Conservation (phyloP, 2,113 vertebrate genomes). For the Hirundichthys speculiger region DNA sequence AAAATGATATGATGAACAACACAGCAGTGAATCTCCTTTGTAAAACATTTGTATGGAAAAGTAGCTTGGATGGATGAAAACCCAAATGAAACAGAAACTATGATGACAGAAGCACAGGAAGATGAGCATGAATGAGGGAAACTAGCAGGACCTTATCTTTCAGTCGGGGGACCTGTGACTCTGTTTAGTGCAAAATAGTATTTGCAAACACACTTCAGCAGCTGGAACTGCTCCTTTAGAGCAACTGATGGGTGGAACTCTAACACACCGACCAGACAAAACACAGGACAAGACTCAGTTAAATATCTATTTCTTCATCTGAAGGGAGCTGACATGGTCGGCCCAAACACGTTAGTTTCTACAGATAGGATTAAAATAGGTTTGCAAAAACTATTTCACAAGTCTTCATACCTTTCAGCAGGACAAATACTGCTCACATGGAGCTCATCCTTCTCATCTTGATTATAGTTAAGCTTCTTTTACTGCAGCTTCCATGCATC, state of each 20-base stretch:
- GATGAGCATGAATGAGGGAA: constrained; percentile 47
- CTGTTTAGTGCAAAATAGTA: constrained; percentile 27
- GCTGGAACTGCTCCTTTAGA: not conserved
- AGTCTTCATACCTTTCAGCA: not conserved
- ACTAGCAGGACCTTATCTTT: constrained; percentile 18
- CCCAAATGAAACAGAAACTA: constrained; percentile 49
- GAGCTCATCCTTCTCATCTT: not conserved
- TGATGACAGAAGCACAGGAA: constrained; percentile 39
- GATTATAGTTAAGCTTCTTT: not conserved
- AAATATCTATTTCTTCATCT: too few relatives aligned
- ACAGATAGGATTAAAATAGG: not conserved
- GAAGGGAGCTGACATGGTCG: not conserved
- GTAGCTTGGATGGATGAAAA: constrained; percentile 58
- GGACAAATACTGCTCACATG: not conserved
- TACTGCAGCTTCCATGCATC: not conserved
- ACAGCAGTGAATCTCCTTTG: constrained; percentile 46
- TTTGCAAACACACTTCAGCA: constrained; percentile 37
- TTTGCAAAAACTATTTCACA: constrained; percentile 43
- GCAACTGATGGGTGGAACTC: not conserved
- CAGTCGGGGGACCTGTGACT: not conserved
- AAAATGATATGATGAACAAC: constrained; percentile 39
- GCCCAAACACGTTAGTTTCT: not conserved
- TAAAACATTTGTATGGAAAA: constrained; percentile 79
- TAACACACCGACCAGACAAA: too few relatives aligned
- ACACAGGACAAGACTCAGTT: too few relatives aligned